These are phyloP conservation scores for Candoia aspera DNA, from an alignment of 2,113 vertebrate genomes.

Conservation along the genomic window DNA sequence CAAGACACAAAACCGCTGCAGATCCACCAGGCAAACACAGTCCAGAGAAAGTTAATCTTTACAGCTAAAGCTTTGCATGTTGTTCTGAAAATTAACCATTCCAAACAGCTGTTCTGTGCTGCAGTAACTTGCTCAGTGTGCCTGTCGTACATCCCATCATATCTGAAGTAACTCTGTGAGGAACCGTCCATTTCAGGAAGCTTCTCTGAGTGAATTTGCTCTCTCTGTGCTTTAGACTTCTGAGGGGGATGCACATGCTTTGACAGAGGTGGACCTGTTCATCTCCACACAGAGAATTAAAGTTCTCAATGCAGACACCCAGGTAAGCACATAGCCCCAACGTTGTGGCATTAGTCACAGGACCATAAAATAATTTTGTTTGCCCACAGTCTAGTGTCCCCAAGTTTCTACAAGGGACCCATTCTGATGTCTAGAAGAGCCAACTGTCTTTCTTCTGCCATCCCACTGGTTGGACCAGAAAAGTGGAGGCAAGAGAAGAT, in stretches of 20 bases:
- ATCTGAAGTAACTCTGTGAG: conserved; percentile 10
- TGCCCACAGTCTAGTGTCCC: background rate
- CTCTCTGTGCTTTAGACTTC: conserved; percentile 75
- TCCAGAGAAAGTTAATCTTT: background rate
- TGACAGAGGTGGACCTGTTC: conserved; percentile 96
- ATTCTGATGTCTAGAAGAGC: background rate
- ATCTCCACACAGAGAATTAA: conserved; percentile 99
- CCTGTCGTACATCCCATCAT: conserved; percentile 26
- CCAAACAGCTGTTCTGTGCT: conserved; percentile 4
- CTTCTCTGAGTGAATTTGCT: conserved; percentile 16
- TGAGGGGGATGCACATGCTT: conserved; percentile 88
- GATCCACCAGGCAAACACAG: background rate
- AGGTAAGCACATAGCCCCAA: conserved; percentile 74
- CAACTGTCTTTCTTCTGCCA: background rate
- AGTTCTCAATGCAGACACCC: conserved; percentile 96
- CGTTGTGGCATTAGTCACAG: background rate
- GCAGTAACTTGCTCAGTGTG: conserved; percentile 18
- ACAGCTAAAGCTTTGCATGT: conserved; percentile 40
- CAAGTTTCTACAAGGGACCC: background rate
- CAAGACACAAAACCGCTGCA: too few species aligned
- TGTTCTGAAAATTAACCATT: conserved; percentile 11
- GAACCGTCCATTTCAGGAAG: conserved; percentile 28
- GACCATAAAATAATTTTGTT: background rate
- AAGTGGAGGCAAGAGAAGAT: background rate
- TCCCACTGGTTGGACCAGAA: background rate